Percentiles rank a stretch among this genome's conserved stretches.
These are phyloP conservation scores for Muntiacus reevesi DNA, from an alignment of 2,113 vertebrate species.

Conservation along the genomic window DNA sequence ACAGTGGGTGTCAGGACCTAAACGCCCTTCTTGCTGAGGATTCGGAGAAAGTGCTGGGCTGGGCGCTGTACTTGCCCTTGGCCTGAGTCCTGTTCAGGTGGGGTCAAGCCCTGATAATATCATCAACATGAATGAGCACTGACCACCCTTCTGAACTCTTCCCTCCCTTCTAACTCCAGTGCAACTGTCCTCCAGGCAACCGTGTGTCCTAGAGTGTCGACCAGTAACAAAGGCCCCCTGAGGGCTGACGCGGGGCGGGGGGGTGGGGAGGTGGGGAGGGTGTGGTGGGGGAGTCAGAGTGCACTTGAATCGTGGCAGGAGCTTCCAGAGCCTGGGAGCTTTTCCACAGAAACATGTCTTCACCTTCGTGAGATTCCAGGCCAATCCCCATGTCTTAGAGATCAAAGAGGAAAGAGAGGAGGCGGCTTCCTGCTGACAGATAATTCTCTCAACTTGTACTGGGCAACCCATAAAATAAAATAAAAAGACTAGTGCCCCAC, in stretches of 20 bases:
- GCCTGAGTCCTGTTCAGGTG: background rate
- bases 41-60: background rate
- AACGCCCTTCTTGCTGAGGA: background rate
- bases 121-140: background rate
- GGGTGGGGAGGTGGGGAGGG: too few species aligned
- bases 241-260: background rate
- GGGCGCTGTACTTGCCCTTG: background rate
- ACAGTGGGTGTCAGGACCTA: background rate
- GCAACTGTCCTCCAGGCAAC: too few species aligned
- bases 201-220: background rate
- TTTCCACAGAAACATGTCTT: background rate
- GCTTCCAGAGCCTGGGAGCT: background rate
- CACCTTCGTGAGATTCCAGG: background rate
- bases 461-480: background rate
- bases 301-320: background rate
- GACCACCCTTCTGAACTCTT: background rate
- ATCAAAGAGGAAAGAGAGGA: background rate
- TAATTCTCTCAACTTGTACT: background rate
- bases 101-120: background rate
- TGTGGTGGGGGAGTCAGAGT: accelerated
- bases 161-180: background rate
- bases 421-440: background rate
- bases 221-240: background rate
- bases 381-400: background rate
- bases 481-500: background rate